These are phyloP conservation scores for Chiroxiphia lanceolata DNA, from an alignment of 2,797 vertebrate genomes.

Conservation along the genomic window DNA sequence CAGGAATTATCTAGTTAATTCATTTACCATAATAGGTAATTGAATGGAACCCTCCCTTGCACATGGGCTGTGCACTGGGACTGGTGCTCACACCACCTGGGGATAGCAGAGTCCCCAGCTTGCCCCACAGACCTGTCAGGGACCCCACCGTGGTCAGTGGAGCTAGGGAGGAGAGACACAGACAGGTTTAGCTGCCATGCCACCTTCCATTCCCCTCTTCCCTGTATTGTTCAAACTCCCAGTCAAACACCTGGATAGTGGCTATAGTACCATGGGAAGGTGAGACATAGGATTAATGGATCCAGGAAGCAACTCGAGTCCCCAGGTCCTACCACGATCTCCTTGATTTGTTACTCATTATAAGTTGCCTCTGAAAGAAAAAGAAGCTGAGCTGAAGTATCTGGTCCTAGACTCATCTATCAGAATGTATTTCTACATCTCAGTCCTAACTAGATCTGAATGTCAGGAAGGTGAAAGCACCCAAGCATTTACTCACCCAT, in stretches of 20 bases:
- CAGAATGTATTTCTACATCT: not conserved
- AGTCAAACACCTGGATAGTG: not conserved
- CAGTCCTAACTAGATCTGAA: not conserved
- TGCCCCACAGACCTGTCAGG: not conserved
- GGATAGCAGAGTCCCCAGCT: not conserved
- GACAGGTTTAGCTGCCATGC: not conserved
- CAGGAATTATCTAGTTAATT: not conserved
- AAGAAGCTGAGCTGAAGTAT: not conserved
- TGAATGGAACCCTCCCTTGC: not conserved
- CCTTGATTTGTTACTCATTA: not conserved
- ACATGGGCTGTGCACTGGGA: too few relatives aligned
- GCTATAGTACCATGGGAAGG: fast-evolving
- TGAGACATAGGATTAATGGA: not conserved
- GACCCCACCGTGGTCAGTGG: not conserved
- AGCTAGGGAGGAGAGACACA: not conserved
- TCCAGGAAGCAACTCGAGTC: not conserved
- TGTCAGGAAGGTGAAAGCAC: not conserved
- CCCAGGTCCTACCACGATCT: not conserved
- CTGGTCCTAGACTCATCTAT: not conserved
- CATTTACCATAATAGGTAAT: not conserved
- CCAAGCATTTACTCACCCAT: not conserved
- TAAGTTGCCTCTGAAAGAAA: not conserved
- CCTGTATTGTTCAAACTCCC: fast-evolving
- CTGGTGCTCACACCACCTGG: not conserved
- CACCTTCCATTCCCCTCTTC: not conserved